Conservation (phyloP, 2,797 vertebrate genomes). For the Pseudomugil tenellus region DNA sequence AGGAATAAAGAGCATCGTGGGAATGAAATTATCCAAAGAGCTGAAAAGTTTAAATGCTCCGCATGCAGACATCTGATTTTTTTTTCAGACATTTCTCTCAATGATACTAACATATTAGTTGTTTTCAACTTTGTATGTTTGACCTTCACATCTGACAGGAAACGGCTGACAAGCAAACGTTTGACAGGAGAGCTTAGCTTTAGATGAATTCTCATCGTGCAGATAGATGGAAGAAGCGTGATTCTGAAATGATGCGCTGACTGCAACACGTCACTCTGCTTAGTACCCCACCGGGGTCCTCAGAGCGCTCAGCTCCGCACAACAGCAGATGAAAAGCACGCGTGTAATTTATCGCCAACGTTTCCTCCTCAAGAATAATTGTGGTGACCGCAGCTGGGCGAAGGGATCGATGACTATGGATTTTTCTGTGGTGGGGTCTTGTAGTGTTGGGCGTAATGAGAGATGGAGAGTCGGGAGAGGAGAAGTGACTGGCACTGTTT, state of each 20-base stretch:
- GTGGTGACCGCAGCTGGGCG: constrained; percentile 94
- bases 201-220: background rate
- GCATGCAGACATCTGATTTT: constrained; percentile 12
- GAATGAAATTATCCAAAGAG: constrained; percentile 45
- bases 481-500: constrained; percentile 81
- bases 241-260: constrained; percentile 78
- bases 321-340: constrained; percentile 97
- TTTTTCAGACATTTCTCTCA: constrained; percentile 4
- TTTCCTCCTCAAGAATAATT: constrained; percentile 99
- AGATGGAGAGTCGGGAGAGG: constrained; percentile 81
- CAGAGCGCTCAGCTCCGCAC: constrained; percentile 88
- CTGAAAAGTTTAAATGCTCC: constrained; percentile 38
- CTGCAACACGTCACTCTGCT: constrained; percentile 86
- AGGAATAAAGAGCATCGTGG: constrained; percentile 46
- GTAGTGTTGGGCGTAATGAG: constrained; percentile 95
- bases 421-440: constrained; percentile 96
- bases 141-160: background rate
- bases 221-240: constrained; percentile 10
- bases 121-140: constrained; percentile 1
- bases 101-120: background rate
- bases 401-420: constrained; percentile 96
- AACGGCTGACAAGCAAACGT: background rate
- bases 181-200: background rate
- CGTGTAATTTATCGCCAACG: constrained; percentile 97
- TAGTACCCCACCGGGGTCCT: constrained; percentile 69